Base-by-base conservation (phyloP, 30 jellyfish, hydroid and myxozoan species). In the Clytia hemisphaerica region DNA sequence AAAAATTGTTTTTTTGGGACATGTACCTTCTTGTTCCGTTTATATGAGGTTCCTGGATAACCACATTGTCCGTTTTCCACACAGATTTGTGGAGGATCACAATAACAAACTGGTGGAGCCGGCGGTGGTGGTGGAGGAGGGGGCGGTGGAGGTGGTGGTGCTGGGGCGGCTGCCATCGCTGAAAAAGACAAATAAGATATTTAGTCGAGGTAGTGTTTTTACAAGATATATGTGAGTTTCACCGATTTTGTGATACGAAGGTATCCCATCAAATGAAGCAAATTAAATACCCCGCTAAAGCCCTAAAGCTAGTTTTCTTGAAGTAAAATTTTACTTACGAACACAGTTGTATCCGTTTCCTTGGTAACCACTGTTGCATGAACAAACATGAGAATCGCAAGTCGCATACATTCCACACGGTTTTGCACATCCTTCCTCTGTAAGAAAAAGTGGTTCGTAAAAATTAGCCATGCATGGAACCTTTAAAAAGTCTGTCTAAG, bases 91-190 rank as follows among this genome's bases (percentile, higher is more conserved):
- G 94, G 94, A 0, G 88, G 74, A 50, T 71, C 79, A 65, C 94
- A 82, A 42, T 72, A 82, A 9, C 94, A 88, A 62, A 88, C 72
- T n/a, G 86, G 77, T 9, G 95, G 91, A 0, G 95, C 92, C 32
- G 90, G 95, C 16, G 95, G 86, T 6, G 95, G 92, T 24, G 94
- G 94, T n/a, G 94, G 92, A 5, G 95, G 92, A 4, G 87, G 87
- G 6, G 95, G 92, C 3, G 92, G 83, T 21, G 94, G 89, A 14
- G 93, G 81, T 2, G 84, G 49, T 14, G 84, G 82, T n/a, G 84
- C 69, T 10, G 81, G 34, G 12, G 80, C 61, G 28, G 82, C 77
- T 22, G 77, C 82, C 1, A 79, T 75, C 29, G 55, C 68, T 12
- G 83, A 72, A 57, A 61, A 30, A 32, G 42, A 19, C 25, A 15